Percentiles rank a stretch among this genome's conserved stretches.
These are phyloP conservation scores for Tetragonula clypearis DNA, from an alignment of 1,140 invertebrate species.

Conservation along the genomic window DNA sequence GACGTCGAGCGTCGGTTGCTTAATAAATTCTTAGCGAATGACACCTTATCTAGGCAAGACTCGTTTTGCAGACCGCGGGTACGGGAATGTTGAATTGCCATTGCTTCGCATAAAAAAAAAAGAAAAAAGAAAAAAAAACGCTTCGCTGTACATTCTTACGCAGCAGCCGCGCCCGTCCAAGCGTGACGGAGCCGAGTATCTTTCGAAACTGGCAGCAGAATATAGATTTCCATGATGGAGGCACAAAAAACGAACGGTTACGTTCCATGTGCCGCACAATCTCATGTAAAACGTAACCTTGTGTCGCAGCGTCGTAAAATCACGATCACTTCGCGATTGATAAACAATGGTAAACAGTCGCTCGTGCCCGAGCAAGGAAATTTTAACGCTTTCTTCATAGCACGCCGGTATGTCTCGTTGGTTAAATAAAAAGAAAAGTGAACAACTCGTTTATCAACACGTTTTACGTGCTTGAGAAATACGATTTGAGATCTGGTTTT, in stretches of 20 bases:
- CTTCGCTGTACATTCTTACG: conserved; percentile 28
- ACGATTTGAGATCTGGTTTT: background rate
- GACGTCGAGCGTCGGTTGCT: conserved; percentile 1
- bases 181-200: conserved; percentile 52
- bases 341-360: background rate
- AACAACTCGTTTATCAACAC: background rate
- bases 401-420: background rate
- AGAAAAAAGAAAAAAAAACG: background rate
- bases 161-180: background rate
- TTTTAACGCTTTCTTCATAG: too few species aligned
- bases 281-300: conserved; percentile 31
- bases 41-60: conserved; percentile 15
- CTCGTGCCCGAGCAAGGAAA: too few species aligned
- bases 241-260: conserved; percentile 34
- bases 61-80: background rate
- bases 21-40: conserved; percentile 28
- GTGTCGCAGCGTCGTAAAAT: conserved; percentile 12
- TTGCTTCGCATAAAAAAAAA: conserved; percentile 16
- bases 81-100: conserved; percentile 35
- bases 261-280: background rate
- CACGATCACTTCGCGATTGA: background rate
- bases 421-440: background rate
- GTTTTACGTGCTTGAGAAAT: background rate
- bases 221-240: conserved; percentile 34
- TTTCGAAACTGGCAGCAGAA: conserved; percentile 60